Conservation (phyloP, 2,888 invertebrate species). For the Drosophila neutralis region DNA sequence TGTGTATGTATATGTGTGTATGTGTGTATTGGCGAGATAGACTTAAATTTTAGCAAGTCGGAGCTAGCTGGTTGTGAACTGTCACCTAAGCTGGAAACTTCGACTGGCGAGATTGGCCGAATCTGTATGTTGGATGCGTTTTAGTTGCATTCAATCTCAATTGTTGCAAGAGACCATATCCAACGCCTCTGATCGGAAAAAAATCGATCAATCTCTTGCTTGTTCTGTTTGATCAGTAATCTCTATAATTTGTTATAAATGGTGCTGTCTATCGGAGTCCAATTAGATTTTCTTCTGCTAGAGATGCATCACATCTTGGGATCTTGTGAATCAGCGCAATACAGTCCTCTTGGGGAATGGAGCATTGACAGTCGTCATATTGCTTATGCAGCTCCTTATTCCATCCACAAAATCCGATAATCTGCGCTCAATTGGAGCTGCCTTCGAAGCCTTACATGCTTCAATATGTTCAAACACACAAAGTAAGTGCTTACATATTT, state of each 20-base stretch:
- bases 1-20: not conserved
- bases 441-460: conserved; percentile 15
- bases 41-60: not conserved
- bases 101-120: conserved; percentile 12
- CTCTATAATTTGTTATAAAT: conserved; percentile 1
- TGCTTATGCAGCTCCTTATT: not conserved
- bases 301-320: not conserved
- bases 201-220: not conserved
- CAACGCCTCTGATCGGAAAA: not conserved
- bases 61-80: conserved; percentile 17
- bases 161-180: not conserved
- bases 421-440: conserved; percentile 10
- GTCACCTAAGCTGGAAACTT: conserved; percentile 31
- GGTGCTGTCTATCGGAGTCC: not conserved
- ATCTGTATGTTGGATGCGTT: conserved; percentile 31
- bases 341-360: not conserved
- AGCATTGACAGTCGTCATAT: not conserved
- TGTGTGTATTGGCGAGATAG: not conserved
- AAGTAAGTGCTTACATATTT: conserved; percentile 46
- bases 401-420: not conserved
- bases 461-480: conserved; percentile 45
- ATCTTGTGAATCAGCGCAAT: not conserved
- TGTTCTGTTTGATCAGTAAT: conserved; percentile 1
- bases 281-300: not conserved
- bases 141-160: conserved; percentile 14